Evolutionary conservation across 2,888 invertebrate genomes (phyloP), one percentile per base, ranked within the genome.

Genomic region (Chalcis sispes): DNA sequence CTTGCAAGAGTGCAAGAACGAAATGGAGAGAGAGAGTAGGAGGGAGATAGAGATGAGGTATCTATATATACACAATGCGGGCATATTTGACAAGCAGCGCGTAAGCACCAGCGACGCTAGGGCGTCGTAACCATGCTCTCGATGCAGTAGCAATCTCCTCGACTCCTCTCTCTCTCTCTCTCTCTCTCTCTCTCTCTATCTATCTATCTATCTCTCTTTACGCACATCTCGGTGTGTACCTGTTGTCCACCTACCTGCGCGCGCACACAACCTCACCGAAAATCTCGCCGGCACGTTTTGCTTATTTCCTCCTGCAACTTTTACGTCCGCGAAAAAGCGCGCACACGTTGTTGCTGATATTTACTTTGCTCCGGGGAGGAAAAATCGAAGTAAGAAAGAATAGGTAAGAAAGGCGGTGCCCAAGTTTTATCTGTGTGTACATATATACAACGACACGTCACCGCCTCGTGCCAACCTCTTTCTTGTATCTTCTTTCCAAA

Each of bases 221-320:
- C 3, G 46, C 46, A 36, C 36, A 36, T 4, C 36, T n/a, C n/a
- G n/a, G n/a, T n/a, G n/a, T n/a, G n/a, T n/a, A n/a, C n/a, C n/a
- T n/a, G n/a, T n/a, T n/a, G n/a, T n/a, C n/a, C n/a, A n/a, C n/a
- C n/a, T n/a, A n/a, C n/a, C n/a, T n/a, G n/a, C 5, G 32, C 32
- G 32, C 3, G 32, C 8, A 8, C 32, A 32, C 8, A 32, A 8
- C 32, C 32, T 3, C 32, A 32, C 32, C 4, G 46, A 15, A 18
- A 50, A 13, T 8, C 15, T 46, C 72, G 64, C 32, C 40, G 42
- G 72, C 67, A 75, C 64, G 59, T 69, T 67, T 72, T 76, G 72
- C 81, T 81, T 83, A 82, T 79, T 78, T 81, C 79, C 79, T 80
- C 80, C 75, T 71, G 72, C 72, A 75, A 78, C 73, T 77, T 79